Evolutionary conservation across 2,113 vertebrate species (phyloP).

Genomic region (Upupa epops): DNA sequence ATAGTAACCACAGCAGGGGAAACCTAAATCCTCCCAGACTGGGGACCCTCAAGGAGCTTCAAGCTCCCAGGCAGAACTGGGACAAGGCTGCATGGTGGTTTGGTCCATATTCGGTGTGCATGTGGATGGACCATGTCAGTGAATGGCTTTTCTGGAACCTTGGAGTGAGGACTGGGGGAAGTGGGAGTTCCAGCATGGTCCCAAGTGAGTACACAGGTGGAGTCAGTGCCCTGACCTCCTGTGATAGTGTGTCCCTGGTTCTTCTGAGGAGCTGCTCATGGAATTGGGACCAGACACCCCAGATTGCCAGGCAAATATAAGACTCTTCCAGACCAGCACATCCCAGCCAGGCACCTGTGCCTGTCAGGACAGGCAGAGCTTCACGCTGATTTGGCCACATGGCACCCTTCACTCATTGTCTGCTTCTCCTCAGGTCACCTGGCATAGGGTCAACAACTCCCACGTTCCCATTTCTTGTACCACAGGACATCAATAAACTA

Average conservation of each 20-base stretch:
- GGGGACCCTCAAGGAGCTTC: background rate
- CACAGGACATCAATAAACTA: background rate
- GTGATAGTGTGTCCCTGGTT: background rate
- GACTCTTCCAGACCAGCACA: background rate
- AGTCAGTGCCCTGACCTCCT: background rate
- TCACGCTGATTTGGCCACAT: background rate
- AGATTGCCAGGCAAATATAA: background rate
- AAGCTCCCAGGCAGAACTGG: rapidly evolving
- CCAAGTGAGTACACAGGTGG: background rate
- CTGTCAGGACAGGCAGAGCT: background rate
- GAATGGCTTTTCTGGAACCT: background rate
- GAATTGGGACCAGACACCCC: background rate
- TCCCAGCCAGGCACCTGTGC: background rate
- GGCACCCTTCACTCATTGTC: background rate
- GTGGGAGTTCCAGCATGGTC: background rate
- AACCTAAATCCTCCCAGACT: background rate
- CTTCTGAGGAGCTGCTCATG: background rate
- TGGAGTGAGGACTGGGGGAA: background rate
- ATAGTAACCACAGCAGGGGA: background rate
- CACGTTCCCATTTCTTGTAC: background rate
- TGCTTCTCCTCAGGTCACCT: background rate
- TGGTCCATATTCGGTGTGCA: background rate
- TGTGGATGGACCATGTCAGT: background rate
- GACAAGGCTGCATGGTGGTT: background rate
- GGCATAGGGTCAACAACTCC: background rate